phyloP scores from a whole-genome alignment of 1,140 invertebrate species.

The Chymomyza costata region DNA sequence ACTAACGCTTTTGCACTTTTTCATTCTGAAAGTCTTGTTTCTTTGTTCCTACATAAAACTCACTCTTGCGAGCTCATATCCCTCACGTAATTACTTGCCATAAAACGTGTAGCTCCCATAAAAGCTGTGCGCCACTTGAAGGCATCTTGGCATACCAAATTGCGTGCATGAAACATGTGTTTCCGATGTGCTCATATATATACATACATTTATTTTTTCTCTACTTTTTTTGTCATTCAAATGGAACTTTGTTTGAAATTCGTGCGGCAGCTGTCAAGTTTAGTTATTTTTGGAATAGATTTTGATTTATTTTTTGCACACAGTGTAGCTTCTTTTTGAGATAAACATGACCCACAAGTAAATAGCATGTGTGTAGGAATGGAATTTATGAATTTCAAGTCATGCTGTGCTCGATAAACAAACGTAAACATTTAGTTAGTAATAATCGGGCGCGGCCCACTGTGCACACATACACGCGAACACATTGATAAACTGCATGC shows the following conservation, averaged over 20 bases:
- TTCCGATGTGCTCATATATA: neutral
- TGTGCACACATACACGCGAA: conserved; percentile 12
- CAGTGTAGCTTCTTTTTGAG: too few species aligned
- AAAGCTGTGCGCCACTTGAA: conserved; percentile 51
- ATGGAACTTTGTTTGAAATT: conserved; percentile 26
- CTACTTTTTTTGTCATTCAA: conserved; percentile 33
- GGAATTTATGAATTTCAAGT: too few species aligned
- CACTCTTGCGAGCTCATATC: conserved; percentile 38
- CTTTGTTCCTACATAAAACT: conserved; percentile 4
- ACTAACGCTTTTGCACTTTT: too few species aligned
- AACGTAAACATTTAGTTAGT: neutral
- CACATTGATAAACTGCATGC: neutral
- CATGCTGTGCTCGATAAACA: neutral
- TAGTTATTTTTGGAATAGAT: conserved; percentile 1
- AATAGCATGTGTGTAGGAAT: too few species aligned
- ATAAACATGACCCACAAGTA: too few species aligned
- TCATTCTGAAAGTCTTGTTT: too few species aligned
- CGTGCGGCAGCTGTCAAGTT: neutral
- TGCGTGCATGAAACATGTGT: conserved; percentile 7
- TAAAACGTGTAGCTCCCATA: conserved; percentile 64
- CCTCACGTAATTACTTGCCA: conserved; percentile 61
- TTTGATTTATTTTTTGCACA: too few species aligned
- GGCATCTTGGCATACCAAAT: conserved; percentile 56
- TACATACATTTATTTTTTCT: conserved; percentile 15
- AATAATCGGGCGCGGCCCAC: too few species aligned